A percentile compares a stretch with the other conserved stretches of the same genome.
Evolutionary conservation across 2,797 vertebrate genomes (phyloP).

Genomic region (Microctenopoma steveboyesi): DNA sequence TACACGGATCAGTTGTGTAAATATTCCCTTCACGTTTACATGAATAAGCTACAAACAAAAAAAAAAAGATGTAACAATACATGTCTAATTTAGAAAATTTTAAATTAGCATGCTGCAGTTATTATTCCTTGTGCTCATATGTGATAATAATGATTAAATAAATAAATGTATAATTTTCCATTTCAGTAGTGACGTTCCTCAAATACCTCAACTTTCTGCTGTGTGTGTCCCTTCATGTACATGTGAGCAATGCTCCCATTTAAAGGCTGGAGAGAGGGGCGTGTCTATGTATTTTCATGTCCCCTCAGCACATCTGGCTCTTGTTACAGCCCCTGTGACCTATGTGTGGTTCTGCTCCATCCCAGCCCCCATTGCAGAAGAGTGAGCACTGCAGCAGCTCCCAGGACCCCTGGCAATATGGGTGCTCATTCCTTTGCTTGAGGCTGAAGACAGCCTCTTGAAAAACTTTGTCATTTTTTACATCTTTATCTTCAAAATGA

Average conservation of each 20-base stretch:
- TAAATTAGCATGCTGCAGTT: neutral
- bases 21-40: too few species aligned
- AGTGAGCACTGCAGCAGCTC: slow-evolving; percentile 62
- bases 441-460: slow-evolving; percentile 56
- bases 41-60: too few species aligned
- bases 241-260: slow-evolving; percentile 38
- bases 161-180: slow-evolving; percentile 26
- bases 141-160: neutral
- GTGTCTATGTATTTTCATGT: slow-evolving; percentile 63
- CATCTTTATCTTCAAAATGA: slow-evolving; percentile 33
- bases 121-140: neutral
- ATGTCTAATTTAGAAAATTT: too few species aligned
- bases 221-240: slow-evolving; percentile 27
- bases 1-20: too few species aligned
- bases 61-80: too few species aligned
- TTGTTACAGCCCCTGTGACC: slow-evolving; percentile 79
- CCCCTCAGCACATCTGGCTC: slow-evolving; percentile 83
- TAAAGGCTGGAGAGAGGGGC: slow-evolving; percentile 52
- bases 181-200: slow-evolving; percentile 58
- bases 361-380: slow-evolving; percentile 57
- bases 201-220: slow-evolving; percentile 52
- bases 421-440: slow-evolving; percentile 65
- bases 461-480: slow-evolving; percentile 48
- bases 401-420: slow-evolving; percentile 64
- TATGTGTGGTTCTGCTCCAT: slow-evolving; percentile 69